Evolutionary conservation across 2,797 vertebrate species (phyloP), one percentile per base, ranked within the genome.

Genomic region (Protosalanx chinensis): DNA sequence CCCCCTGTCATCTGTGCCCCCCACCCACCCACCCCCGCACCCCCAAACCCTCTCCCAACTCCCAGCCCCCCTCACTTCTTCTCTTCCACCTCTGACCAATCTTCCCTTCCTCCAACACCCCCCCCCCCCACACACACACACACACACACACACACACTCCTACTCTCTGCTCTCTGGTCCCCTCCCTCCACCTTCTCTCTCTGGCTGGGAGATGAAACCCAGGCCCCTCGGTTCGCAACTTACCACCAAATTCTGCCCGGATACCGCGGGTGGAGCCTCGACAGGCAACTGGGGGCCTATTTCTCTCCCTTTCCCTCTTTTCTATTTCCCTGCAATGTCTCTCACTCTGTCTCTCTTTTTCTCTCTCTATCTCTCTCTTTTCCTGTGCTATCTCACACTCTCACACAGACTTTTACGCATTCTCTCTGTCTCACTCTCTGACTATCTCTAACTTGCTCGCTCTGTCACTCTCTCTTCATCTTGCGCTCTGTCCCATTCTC

Each of bases 11-110:
- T 90, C 91, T 91, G 91, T 64, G 93, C 90, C 94, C 91, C 93
- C 95, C 96, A 93, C 96, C 96, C 95, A 95, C 93, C 2, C 92
- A 92, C 85, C 23, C 23, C 23, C 23, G 23, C 23, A 27, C 23
- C 23, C 23, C 23, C 23, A 27, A 27, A 27, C 23, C 93, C 37
- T 41, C 37, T 10, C 8, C 8, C 41, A 13, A 46, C 41, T 46
- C 41, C 41, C 41, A 8, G 41, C 92, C 84, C 92, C 89, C 93
- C 87, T 91, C 95, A 82, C 85, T 86, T 89, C 83, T 81, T 82
- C 78, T 32, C 12, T 80, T 87, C 69, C 72, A 67, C 80, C 75
- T 79, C 69, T 76, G 79, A 35, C 30, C 49, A 79, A 77, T 75
- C 86, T 85, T 74, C 79, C 73, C 62, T 35, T 74, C 41, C 53